A percentile compares a stretch with the other conserved stretches of the same genome.
These are phyloP conservation scores for Pachycephala philippinensis DNA, from an alignment of 2,113 vertebrate genomes.

Conservation along the genomic window DNA sequence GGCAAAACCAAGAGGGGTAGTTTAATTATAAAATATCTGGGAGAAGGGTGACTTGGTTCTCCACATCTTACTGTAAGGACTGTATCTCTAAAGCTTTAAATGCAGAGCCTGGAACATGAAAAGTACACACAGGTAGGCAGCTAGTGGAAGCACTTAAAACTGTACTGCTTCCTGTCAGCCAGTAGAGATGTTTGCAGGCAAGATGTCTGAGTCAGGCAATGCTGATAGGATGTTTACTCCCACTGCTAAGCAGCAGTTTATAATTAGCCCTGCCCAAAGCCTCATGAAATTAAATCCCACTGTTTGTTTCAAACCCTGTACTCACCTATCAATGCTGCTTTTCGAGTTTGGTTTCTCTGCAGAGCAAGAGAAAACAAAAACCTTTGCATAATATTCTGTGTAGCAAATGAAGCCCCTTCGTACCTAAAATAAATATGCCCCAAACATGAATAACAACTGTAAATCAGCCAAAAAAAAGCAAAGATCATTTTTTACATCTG, in stretches of 20 bases:
- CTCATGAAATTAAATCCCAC: not conserved
- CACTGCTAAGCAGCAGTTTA: conserved; percentile 10
- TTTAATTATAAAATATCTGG: not conserved
- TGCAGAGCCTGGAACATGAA: not conserved
- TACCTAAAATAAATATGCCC: not conserved
- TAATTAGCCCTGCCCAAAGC: conserved; percentile 27
- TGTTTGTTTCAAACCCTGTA: not conserved
- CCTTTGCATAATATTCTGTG: not conserved
- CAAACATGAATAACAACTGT: not conserved
- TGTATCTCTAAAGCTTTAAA: not conserved
- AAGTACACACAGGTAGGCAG: not conserved
- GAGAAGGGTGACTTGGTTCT: not conserved
- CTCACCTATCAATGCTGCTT: not conserved
- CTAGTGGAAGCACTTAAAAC: not conserved
- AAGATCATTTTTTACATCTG: not conserved
- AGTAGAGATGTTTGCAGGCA: not conserved
- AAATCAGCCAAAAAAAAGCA: not conserved
- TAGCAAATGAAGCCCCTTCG: not conserved
- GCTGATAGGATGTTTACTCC: not conserved
- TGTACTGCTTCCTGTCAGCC: not conserved
- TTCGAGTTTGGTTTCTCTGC: not conserved
- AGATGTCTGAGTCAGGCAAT: not conserved
- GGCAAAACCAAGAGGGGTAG: not conserved
- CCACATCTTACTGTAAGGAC: not conserved
- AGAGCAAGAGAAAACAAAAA: not conserved